Percentiles rank a stretch among this genome's conserved stretches.
These are phyloP conservation scores for Toxonevra muliebris DNA, from an alignment of 2,888 invertebrate genomes.

Conservation along the genomic window DNA sequence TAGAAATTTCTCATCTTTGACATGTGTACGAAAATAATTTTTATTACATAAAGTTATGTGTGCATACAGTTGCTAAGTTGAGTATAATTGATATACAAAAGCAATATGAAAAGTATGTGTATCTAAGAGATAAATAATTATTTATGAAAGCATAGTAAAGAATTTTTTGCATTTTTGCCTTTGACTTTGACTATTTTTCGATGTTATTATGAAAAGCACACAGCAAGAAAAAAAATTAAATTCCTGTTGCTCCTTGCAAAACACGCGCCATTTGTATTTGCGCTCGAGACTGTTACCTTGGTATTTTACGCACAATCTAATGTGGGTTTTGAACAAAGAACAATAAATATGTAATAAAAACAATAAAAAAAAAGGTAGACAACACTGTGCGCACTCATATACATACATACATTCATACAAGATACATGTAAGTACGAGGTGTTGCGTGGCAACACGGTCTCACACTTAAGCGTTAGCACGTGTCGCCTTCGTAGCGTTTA, in stretches of 20 bases:
- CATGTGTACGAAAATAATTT: background rate
- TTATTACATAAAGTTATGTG: background rate
- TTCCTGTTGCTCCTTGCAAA: too few relatives aligned
- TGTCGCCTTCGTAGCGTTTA: background rate
- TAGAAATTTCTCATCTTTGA: too few relatives aligned
- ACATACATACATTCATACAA: background rate
- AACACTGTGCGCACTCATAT: constrained; percentile 9
- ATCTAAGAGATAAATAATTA: constrained; percentile 30
- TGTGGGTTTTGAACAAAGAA: too few relatives aligned
- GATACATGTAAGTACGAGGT: background rate
- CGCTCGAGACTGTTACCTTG: too few relatives aligned
- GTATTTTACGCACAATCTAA: too few relatives aligned
- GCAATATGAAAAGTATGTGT: constrained; percentile 13
- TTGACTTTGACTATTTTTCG: constrained; percentile 3
- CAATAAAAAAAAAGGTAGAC: too few relatives aligned
- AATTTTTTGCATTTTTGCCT: constrained; percentile 10
- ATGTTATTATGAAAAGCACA: too few relatives aligned
- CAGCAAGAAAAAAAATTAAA: too few relatives aligned
- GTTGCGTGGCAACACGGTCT: constrained; percentile 2
- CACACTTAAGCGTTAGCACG: constrained; percentile 23
- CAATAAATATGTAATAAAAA: too few relatives aligned
- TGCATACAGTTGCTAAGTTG: background rate
- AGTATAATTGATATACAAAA: background rate
- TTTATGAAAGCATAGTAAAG: constrained; percentile 22
- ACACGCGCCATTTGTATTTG: too few relatives aligned